Conservation (phyloP, 2,113 vertebrate genomes). For the Prochilodus magdalenae region DNA sequence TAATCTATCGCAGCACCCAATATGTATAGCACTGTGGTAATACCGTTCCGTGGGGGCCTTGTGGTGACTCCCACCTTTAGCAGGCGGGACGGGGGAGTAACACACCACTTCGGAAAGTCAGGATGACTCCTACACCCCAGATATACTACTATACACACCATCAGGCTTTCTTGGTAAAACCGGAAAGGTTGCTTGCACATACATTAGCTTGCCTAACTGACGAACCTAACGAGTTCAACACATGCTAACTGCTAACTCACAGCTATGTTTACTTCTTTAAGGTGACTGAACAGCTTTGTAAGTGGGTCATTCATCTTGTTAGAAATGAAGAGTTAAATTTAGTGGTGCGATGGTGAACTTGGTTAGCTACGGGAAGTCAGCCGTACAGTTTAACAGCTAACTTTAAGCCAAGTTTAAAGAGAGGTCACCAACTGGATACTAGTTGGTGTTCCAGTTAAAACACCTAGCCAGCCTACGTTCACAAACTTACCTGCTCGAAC, state of each 20-base stretch:
- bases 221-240: background rate
- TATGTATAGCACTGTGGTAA: too few species aligned
- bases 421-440: background rate
- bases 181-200: background rate
- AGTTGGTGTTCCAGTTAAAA: background rate
- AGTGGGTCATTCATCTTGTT: background rate
- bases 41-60: too few species aligned
- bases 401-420: background rate
- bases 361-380: background rate
- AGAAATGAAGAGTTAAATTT: too few species aligned
- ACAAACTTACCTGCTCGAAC: background rate
- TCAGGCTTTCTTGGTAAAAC: background rate
- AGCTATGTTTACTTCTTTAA: background rate
- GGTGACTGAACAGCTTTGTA: background rate
- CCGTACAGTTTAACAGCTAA: background rate
- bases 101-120: background rate
- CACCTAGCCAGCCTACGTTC: background rate
- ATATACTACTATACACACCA: background rate
- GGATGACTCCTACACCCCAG: background rate
- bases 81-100: too few species aligned
- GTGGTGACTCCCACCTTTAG: too few species aligned
- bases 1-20: too few species aligned
- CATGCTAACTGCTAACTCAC: too few species aligned
- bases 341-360: background rate
- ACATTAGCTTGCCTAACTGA: background rate